A percentile compares a stretch with the other conserved stretches of the same genome.
These are phyloP conservation scores for Danio albolineatus DNA, from an alignment of 2,797 vertebrate species.

Conservation along the genomic window DNA sequence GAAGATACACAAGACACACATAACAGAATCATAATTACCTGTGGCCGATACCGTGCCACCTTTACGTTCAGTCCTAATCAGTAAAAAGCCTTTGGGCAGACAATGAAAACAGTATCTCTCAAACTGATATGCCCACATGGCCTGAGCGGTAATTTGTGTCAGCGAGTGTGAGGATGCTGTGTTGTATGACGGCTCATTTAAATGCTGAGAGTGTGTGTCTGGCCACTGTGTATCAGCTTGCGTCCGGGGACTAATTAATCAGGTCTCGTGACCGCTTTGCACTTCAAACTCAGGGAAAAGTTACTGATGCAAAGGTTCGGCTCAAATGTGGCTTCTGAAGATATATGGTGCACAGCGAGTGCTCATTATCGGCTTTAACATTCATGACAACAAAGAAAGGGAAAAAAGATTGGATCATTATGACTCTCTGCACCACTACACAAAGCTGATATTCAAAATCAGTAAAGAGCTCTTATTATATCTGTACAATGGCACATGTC, in stretches of 20 bases:
- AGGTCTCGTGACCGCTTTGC: conserved; percentile 43
- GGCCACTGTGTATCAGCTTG: conserved; percentile 42
- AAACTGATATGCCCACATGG: conserved; percentile 64
- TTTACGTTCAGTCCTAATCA: conserved; percentile 73
- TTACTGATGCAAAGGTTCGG: conserved; percentile 37
- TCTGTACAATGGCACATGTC: too few species aligned
- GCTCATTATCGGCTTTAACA: conserved; percentile 48
- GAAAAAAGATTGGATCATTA: conserved; percentile 37
- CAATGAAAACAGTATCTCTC: conserved; percentile 60
- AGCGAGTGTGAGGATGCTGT: conserved; percentile 55
- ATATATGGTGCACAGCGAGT: conserved; percentile 41
- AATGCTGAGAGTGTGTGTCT: conserved; percentile 53
- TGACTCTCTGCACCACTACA: conserved; percentile 12
- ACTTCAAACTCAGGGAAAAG: conserved; percentile 46
- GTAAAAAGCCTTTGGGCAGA: conserved; percentile 70
- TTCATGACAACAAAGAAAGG: conserved; percentile 36
- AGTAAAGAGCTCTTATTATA: too few species aligned
- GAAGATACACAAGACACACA: conserved; percentile 1
- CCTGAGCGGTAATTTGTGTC: conserved; percentile 49
- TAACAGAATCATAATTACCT: conserved; percentile 67
- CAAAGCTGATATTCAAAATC: too few species aligned
- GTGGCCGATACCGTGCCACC: conserved; percentile 64
- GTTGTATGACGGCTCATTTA: conserved; percentile 70
- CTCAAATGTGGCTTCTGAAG: conserved; percentile 40
- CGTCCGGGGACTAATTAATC: conserved; percentile 72